Percentiles rank a stretch among this genome's conserved stretches.
Evolutionary conservation across 2,113 vertebrate genomes (phyloP).

Genomic region (Rynchops niger): DNA sequence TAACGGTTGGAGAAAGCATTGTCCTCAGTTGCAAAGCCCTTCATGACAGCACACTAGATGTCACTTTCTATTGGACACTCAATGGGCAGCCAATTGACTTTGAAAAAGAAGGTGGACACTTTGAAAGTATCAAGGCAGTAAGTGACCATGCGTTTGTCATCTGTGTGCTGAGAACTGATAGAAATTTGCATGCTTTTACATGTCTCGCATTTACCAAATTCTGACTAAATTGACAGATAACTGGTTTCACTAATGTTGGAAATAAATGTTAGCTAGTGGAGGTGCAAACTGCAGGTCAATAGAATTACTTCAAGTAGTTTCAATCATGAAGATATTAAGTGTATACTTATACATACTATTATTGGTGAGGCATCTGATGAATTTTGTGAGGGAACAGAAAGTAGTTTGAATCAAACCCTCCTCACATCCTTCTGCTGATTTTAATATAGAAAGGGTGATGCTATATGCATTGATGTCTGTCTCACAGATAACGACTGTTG

Average conservation of each 20-base stretch:
- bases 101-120: conserved; percentile 89
- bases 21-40: conserved; percentile 93
- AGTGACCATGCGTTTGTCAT: conserved; percentile 65
- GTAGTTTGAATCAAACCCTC: not conserved
- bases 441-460: not conserved
- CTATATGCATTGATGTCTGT: not conserved
- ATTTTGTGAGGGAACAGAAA: not conserved
- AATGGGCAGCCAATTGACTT: conserved; percentile 89
- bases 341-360: not conserved
- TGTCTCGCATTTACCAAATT: not conserved
- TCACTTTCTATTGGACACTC: conserved; percentile 90
- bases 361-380: not conserved
- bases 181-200: not conserved
- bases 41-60: conserved; percentile 88
- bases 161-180: not conserved
- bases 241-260: not conserved
- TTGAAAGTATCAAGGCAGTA: conserved; percentile 95
- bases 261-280: not conserved
- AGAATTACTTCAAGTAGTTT: not conserved
- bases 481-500: not conserved
- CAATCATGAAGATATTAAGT: not conserved
- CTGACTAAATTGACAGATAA: not conserved
- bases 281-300: not conserved
- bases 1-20: conserved; percentile 94
- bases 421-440: not conserved